Conservation (phyloP, 2,113 vertebrate species). For the Ivindomyrus marchei region DNA sequence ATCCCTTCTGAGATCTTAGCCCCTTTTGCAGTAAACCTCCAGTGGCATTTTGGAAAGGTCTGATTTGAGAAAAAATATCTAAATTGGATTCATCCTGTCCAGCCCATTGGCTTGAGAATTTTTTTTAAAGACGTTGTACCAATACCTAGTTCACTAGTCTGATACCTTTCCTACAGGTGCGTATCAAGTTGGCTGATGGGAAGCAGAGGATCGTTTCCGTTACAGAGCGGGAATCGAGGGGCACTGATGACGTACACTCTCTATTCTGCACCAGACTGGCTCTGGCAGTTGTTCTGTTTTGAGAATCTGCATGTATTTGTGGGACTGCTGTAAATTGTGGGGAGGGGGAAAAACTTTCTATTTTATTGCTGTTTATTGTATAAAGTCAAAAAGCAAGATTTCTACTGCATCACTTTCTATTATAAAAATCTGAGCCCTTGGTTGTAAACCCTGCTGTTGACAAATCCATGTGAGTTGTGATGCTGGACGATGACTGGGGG, state of each 20-base stretch:
- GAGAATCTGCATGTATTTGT: constrained; percentile 27
- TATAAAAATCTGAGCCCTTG: constrained; percentile 13
- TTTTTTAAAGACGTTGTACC: not conserved
- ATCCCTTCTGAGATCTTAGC: not conserved
- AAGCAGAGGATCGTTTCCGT: not conserved
- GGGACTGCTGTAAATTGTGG: constrained; percentile 16
- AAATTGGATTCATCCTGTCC: not conserved
- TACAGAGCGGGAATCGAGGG: not conserved
- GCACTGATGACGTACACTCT: constrained; percentile 20
- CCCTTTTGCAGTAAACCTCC: not conserved
- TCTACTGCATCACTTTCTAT: constrained; percentile 23
- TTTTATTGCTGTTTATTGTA: constrained; percentile 28
- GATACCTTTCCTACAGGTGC: not conserved
- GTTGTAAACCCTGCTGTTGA: constrained; percentile 3
- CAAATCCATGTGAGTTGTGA: constrained; percentile 6
- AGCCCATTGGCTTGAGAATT: not conserved
- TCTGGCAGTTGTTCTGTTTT: constrained; percentile 15
- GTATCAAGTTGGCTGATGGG: not conserved
- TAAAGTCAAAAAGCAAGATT: constrained; percentile 18
- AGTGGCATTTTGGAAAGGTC: not conserved
- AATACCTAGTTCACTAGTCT: not conserved
- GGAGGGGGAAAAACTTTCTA: constrained; percentile 17
- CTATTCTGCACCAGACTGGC: constrained; percentile 40
- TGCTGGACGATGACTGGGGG: not conserved
- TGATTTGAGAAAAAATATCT: not conserved